These are phyloP conservation scores for Apis laboriosa DNA, from an alignment of 1,140 invertebrate genomes.

Conservation along the genomic window DNA sequence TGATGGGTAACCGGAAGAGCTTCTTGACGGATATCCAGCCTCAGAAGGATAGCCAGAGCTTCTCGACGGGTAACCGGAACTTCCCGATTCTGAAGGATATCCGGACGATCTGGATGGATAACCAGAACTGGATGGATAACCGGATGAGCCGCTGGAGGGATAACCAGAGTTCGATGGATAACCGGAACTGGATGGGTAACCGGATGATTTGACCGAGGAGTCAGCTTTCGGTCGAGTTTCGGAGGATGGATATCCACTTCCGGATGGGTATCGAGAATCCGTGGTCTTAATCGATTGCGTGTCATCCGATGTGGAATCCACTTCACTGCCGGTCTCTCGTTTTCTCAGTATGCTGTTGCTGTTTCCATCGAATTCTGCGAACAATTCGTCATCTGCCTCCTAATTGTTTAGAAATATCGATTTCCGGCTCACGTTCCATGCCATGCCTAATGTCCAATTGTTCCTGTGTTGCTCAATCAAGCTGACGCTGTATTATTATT, in stretches of 20 bases:
- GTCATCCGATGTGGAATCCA: not conserved
- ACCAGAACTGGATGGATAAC: slow-evolving; percentile 51
- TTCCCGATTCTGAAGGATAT: slow-evolving; percentile 55
- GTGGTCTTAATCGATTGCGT: not conserved
- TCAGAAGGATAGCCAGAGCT: slow-evolving; percentile 56
- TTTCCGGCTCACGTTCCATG: slow-evolving; percentile 3
- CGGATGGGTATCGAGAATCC: slow-evolving; percentile 1
- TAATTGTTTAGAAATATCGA: slow-evolving; percentile 24
- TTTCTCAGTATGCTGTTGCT: slow-evolving; percentile 47
- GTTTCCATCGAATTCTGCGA: slow-evolving; percentile 71
- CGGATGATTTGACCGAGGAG: slow-evolving; percentile 50
- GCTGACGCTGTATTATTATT: not conserved
- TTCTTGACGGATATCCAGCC: slow-evolving; percentile 28
- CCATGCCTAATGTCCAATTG: slow-evolving; percentile 60
- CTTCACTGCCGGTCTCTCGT: slow-evolving; percentile 39
- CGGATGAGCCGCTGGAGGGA: slow-evolving; percentile 28
- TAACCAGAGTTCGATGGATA: slow-evolving; percentile 50
- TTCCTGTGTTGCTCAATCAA: not conserved
- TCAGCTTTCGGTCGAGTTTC: slow-evolving; percentile 37
- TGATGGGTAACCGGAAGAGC: slow-evolving; percentile 54
- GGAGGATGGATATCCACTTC: slow-evolving; percentile 15
- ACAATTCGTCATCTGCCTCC: slow-evolving; percentile 71
- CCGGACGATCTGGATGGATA: slow-evolving; percentile 55
- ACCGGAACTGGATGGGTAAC: slow-evolving; percentile 53
- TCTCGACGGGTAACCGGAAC: slow-evolving; percentile 57